phyloP scores from a whole-genome alignment of 2,113 vertebrate genomes.

The Dromas ardeola region DNA sequence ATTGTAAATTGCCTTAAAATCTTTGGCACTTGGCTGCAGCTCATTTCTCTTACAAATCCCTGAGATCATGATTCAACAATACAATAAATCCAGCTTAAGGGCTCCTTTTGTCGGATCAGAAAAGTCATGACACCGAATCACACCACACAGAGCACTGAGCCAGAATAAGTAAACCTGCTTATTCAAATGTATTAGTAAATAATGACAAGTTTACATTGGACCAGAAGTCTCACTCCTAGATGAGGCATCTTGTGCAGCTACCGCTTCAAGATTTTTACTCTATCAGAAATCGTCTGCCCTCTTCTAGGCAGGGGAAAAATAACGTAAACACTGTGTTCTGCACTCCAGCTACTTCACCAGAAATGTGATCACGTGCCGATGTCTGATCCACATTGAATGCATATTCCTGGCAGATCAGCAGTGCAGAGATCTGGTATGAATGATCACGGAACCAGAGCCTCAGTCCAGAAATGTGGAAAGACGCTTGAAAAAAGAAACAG shows the following conservation, averaged over 20 bases:
- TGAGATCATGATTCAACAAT: constrained; percentile 31
- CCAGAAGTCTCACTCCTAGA: not conserved
- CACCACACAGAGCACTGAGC: not conserved
- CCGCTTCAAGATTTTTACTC: not conserved
- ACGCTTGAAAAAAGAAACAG: not conserved
- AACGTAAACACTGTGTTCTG: not conserved
- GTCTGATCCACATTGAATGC: not conserved
- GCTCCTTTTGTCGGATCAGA: not conserved
- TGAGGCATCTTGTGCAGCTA: not conserved
- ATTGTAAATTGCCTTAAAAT: not conserved
- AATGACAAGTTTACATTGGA: not conserved
- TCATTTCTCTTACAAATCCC: constrained; percentile 37
- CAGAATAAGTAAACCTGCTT: not conserved
- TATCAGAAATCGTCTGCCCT: not conserved
- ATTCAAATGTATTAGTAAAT: not conserved
- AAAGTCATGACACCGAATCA: constrained; percentile 11
- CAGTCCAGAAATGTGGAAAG: not conserved
- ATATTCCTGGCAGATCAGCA: not conserved
- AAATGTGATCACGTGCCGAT: accelerated
- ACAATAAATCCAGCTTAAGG: constrained; percentile 54
- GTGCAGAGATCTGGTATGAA: not conserved
- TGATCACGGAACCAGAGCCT: not conserved
- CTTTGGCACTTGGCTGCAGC: not conserved
- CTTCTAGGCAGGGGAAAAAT: not conserved
- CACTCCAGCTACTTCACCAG: not conserved